Evolutionary conservation across 2,888 invertebrate genomes (phyloP).

Genomic region (Holacanthella duospinosa): DNA sequence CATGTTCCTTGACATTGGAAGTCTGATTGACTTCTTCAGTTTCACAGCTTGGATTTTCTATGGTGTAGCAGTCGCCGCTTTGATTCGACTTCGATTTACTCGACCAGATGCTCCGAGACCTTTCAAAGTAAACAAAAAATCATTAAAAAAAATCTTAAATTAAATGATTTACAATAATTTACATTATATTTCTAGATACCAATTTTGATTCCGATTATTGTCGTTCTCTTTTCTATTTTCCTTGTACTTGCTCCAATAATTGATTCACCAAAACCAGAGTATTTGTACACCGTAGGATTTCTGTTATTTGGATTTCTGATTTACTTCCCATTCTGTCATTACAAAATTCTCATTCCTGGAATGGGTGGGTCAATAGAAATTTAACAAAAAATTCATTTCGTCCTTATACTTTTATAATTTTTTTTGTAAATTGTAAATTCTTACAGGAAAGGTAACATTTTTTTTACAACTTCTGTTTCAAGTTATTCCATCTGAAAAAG

Average conservation of each 20-base stretch:
- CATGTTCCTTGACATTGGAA: slow-evolving; percentile 43
- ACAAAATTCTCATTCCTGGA: slow-evolving; percentile 38
- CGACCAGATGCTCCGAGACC: slow-evolving; percentile 40
- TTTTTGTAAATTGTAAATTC: too few relatives aligned
- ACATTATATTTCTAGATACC: slow-evolving; percentile 38
- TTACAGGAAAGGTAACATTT: too few relatives aligned
- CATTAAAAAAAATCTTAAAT: background rate
- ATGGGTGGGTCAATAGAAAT: too few relatives aligned
- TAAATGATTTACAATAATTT: background rate
- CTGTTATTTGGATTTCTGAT: slow-evolving; percentile 43
- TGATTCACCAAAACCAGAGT: slow-evolving; percentile 43
- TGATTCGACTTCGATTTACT: slow-evolving; percentile 42
- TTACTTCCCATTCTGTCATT: slow-evolving; percentile 44
- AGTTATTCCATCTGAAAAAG: slow-evolving; percentile 4
- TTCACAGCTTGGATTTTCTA: slow-evolving; percentile 46
- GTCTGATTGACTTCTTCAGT: slow-evolving; percentile 45
- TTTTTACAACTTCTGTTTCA: slow-evolving; percentile 10
- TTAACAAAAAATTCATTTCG: too few relatives aligned
- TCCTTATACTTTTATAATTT: too few relatives aligned
- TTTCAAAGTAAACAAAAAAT: slow-evolving; percentile 32
- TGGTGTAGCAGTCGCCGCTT: slow-evolving; percentile 42
- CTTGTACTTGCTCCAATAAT: slow-evolving; percentile 44
- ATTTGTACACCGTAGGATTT: slow-evolving; percentile 43
- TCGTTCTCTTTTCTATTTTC: slow-evolving; percentile 42
- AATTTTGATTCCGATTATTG: slow-evolving; percentile 42